These are phyloP conservation scores for Astropecten irregularis DNA, from an alignment of 53 echinoderm and acorn worm genomes.

Conservation along the genomic window DNA sequence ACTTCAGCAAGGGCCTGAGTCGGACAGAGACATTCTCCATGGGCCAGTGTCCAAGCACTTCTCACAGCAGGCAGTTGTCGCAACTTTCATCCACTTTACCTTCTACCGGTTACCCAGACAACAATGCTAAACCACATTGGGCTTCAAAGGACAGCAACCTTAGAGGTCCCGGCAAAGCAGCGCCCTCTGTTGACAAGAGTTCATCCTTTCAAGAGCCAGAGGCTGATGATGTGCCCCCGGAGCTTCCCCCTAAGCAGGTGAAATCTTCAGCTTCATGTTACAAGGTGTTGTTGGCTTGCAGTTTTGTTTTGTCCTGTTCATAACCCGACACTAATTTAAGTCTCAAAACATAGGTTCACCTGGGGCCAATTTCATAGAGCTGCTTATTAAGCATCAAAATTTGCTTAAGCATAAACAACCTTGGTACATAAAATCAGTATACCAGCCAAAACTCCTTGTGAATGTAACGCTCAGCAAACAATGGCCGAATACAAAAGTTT, in stretches of 20 bases:
- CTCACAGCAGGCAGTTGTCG: background rate
- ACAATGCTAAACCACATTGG: background rate
- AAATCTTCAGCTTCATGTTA: constrained; percentile 43
- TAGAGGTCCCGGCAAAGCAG: background rate
- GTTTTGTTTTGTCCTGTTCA: background rate
- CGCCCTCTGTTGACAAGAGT: background rate
- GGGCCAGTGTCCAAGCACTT: background rate
- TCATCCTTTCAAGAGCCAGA: background rate
- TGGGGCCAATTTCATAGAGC: too few species aligned
- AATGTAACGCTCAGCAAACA: too few species aligned
- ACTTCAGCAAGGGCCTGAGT: background rate
- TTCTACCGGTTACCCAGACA: background rate
- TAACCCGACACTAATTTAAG: too few species aligned
- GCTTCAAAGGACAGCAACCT: background rate
- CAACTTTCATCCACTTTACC: constrained; percentile 15
- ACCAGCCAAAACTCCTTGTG: too few species aligned
- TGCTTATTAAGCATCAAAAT: too few species aligned
- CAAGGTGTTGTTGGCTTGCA: constrained; percentile 37
- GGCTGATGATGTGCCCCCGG: constrained; percentile 8
- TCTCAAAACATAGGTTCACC: too few species aligned
- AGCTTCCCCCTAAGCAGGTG: constrained; percentile 53
- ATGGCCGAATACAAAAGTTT: too few species aligned
- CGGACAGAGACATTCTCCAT: constrained; percentile 25
- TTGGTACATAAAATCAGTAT: too few species aligned
- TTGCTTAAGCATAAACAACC: too few species aligned